A percentile compares a stretch with the other conserved stretches of the same genome.
Evolutionary conservation across 30 jellyfish, hydroid and myxozoan species (phyloP).

Genomic region (Aurelia sp.): DNA sequence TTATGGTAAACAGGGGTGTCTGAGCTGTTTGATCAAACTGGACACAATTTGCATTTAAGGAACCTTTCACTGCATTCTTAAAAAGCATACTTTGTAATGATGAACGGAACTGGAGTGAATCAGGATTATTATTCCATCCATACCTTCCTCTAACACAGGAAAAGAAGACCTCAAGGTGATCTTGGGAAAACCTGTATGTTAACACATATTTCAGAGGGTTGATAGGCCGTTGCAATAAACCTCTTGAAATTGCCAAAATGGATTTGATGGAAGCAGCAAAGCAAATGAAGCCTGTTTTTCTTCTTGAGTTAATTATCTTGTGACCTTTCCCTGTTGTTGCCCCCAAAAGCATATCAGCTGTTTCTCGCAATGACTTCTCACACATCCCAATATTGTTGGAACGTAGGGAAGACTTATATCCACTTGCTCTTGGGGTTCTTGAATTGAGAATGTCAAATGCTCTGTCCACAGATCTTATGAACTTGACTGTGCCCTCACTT

Average conservation of each 20-base stretch:
- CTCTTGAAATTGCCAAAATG: not conserved
- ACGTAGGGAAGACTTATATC: slow-evolving; percentile 31
- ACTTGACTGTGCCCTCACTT: slow-evolving; percentile 44
- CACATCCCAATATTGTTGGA: slow-evolving; percentile 5
- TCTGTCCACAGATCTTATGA: slow-evolving; percentile 29
- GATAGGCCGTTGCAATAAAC: not conserved
- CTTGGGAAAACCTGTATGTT: slow-evolving; percentile 66
- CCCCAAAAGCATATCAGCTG: not conserved
- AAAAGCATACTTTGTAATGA: slow-evolving; percentile 17
- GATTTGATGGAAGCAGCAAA: slow-evolving; percentile 22
- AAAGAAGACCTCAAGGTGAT: slow-evolving; percentile 44
- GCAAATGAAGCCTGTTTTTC: slow-evolving; percentile 45
- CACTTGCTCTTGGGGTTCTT: slow-evolving; percentile 41
- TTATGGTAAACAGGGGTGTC: slow-evolving; percentile 33
- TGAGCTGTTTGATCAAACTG: slow-evolving; percentile 46
- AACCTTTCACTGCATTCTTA: slow-evolving; percentile 11
- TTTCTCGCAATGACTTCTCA: not conserved
- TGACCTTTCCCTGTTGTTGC: not conserved
- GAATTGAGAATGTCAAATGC: slow-evolving; percentile 46
- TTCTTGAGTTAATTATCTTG: not conserved
- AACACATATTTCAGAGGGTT: slow-evolving; percentile 51
- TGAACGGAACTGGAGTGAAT: slow-evolving; percentile 32
- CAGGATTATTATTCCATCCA: slow-evolving; percentile 60
- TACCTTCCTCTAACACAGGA: slow-evolving; percentile 18
- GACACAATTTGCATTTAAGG: slow-evolving; percentile 48